phyloP scores from a whole-genome alignment of 2,113 vertebrate species.

The Cinclus cinclus region DNA sequence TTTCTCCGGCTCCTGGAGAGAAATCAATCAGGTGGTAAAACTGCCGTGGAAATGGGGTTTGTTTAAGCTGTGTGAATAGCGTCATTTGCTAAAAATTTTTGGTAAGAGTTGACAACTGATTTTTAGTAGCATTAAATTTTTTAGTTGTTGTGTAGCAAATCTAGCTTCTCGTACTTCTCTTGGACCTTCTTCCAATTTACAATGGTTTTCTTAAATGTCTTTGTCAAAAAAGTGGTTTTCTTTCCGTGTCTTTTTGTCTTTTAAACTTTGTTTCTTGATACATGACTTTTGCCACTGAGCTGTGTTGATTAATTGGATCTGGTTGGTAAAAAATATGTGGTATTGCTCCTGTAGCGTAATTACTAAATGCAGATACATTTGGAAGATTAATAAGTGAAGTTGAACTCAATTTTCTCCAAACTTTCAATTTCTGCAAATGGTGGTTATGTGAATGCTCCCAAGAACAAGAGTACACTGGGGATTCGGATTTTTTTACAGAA shows the following conservation, averaged over 20 bases:
- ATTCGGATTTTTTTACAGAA: not conserved
- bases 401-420: not conserved
- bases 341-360: not conserved
- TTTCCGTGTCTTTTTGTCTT: not conserved
- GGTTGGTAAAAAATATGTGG: not conserved
- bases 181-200: not conserved
- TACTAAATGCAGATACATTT: not conserved
- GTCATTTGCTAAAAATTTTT: not conserved
- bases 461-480: not conserved
- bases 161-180: not conserved
- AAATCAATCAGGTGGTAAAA: not conserved
- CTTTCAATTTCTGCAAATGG: not conserved
- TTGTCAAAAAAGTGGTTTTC: not conserved
- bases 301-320: not conserved
- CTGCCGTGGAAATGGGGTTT: not conserved
- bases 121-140: not conserved
- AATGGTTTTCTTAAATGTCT: not conserved
- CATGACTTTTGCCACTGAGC: not conserved
- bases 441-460: slow-evolving; percentile 33
- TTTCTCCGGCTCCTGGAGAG: not conserved
- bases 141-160: not conserved
- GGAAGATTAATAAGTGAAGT: not conserved
- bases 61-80: not conserved
- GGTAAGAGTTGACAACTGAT: not conserved
- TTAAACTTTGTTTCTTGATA: not conserved